These are phyloP conservation scores for Neodiprion pinetum DNA, from an alignment of 1,140 invertebrate genomes.

Conservation along the genomic window DNA sequence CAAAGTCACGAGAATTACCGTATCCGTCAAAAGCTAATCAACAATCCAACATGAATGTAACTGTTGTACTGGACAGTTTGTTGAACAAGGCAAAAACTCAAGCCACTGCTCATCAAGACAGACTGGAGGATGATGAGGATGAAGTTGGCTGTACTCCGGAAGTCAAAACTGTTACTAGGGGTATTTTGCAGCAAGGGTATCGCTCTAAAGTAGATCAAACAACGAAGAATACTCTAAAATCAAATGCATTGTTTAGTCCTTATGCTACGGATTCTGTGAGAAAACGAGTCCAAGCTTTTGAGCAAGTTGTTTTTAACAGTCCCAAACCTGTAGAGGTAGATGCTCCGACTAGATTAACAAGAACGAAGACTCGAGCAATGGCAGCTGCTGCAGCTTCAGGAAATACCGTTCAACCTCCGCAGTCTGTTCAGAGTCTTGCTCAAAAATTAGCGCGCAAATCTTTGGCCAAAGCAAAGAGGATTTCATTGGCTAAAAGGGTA, in stretches of 20 bases:
- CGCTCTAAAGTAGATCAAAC: neutral
- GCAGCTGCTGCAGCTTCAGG: conserved; percentile 35
- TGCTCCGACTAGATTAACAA: conserved; percentile 46
- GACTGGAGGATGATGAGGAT: conserved; percentile 44
- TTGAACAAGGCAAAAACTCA: conserved; percentile 20
- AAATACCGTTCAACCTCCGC: conserved; percentile 8
- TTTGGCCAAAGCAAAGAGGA: conserved; percentile 50
- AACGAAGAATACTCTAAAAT: conserved; percentile 43
- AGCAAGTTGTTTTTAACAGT: conserved; percentile 55
- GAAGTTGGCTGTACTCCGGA: conserved; percentile 34
- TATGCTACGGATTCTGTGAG: conserved; percentile 68
- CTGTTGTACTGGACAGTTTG: conserved; percentile 47
- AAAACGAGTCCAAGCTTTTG: conserved; percentile 69
- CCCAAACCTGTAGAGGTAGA: conserved; percentile 37
- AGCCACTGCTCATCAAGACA: conserved; percentile 9
- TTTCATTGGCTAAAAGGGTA: conserved; percentile 44
- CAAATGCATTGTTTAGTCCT: conserved; percentile 60
- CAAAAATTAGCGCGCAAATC: conserved; percentile 51
- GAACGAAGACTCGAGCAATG: conserved; percentile 57
- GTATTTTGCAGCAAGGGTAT: neutral
- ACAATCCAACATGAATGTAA: conserved; percentile 44
- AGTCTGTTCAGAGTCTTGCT: conserved; percentile 23
- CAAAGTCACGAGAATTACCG: neutral
- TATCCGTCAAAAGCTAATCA: neutral
- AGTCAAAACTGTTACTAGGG: conserved; percentile 23